phyloP scores from a whole-genome alignment of 2,113 vertebrate genomes.

The Butorides virescens region DNA sequence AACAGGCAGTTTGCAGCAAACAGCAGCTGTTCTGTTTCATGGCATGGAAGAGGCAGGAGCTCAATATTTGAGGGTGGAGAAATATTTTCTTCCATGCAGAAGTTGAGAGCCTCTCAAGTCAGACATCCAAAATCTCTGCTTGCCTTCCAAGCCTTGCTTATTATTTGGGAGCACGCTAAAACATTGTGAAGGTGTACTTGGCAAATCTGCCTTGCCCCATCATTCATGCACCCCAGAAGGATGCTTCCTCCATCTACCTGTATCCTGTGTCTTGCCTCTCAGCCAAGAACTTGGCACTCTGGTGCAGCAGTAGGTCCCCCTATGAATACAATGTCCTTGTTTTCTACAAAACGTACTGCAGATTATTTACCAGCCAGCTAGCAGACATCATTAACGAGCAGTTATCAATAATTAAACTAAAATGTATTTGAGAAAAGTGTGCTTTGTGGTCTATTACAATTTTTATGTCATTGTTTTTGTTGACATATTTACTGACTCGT shows the following conservation, averaged over 20 bases:
- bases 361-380: neutral
- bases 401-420: constrained; percentile 33
- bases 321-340: neutral
- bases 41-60: constrained; percentile 7
- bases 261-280: neutral
- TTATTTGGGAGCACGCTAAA: neutral
- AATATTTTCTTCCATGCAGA: constrained; percentile 5
- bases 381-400: neutral
- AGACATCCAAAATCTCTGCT: neutral
- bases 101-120: neutral
- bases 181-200: neutral
- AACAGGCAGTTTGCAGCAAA: constrained; percentile 46
- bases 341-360: neutral
- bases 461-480: neutral
- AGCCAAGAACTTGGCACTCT: neutral
- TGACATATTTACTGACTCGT: neutral
- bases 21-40: constrained; percentile 41
- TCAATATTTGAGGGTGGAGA: neutral
- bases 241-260: neutral
- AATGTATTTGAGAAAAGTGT: neutral
- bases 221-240: neutral
- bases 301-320: neutral
- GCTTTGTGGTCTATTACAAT: neutral
- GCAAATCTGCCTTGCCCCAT: neutral
- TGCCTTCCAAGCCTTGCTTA: neutral